Evolutionary conservation across 2,888 invertebrate genomes (phyloP).

Genomic region (Raillietiella orientalis): DNA sequence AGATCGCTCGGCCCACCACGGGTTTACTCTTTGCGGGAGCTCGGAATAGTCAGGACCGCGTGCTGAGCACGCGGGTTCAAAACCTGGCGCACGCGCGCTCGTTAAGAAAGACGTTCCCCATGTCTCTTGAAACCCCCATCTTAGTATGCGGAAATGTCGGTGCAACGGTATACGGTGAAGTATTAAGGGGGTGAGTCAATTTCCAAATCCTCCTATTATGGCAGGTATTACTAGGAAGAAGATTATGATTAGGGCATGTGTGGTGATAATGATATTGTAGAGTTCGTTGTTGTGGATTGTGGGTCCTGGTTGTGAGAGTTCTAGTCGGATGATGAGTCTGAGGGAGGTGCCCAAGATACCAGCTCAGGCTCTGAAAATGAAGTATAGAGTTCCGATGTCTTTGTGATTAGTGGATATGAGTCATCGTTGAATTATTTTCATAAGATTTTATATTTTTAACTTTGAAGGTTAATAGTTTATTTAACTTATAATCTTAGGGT

Average conservation of each 20-base stretch:
- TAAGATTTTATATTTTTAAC: too few relatives aligned
- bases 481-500: slow-evolving; percentile 22
- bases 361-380: slow-evolving; percentile 15
- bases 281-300: slow-evolving; percentile 18
- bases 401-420: slow-evolving; percentile 2
- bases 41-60: too few relatives aligned
- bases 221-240: slow-evolving; percentile 14
- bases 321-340: slow-evolving; percentile 33
- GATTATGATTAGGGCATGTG: slow-evolving; percentile 43
- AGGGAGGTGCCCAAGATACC: slow-evolving; percentile 32
- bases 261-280: slow-evolving; percentile 30
- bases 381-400: slow-evolving; percentile 2
- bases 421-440: too few relatives aligned
- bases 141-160: too few relatives aligned
- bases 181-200: slow-evolving; percentile 42
- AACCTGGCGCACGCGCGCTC: too few relatives aligned
- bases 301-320: slow-evolving; percentile 31
- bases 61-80: too few relatives aligned
- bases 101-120: too few relatives aligned
- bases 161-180: too few relatives aligned
- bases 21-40: too few relatives aligned
- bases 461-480: slow-evolving; percentile 24
- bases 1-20: too few relatives aligned
- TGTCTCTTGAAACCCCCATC: too few relatives aligned
- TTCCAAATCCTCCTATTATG: slow-evolving; percentile 51